Percentiles rank a stretch among this genome's conserved stretches.
Conservation (phyloP, 2,113 vertebrate genomes). For the Romanogobio albipinnatus region DNA sequence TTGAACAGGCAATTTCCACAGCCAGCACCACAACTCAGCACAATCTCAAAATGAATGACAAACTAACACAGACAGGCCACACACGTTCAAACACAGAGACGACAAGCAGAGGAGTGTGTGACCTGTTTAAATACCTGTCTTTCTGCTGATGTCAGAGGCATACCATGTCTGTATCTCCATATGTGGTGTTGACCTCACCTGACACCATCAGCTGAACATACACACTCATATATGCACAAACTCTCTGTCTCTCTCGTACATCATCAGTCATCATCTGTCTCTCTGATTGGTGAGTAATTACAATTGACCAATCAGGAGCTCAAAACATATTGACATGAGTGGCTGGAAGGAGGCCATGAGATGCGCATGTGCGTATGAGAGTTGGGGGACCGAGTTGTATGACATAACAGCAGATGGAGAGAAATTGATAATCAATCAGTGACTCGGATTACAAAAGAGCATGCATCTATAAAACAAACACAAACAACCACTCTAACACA, state of each 20-base stretch:
- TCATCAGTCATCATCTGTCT: neutral
- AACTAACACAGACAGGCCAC: neutral
- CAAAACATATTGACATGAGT: neutral
- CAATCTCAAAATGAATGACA: neutral
- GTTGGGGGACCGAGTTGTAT: neutral
- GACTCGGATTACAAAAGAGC: neutral
- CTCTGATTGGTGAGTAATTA: conserved; percentile 28
- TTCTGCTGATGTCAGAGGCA: conserved; percentile 12
- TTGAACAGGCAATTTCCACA: neutral
- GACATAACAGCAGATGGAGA: neutral
- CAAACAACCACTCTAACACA: neutral
- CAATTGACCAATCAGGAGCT: conserved; percentile 13
- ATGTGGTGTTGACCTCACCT: neutral
- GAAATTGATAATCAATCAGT: neutral
- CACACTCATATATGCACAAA: neutral
- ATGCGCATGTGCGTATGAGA: neutral
- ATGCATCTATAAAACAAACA: neutral
- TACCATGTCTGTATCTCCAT: conserved; percentile 28
- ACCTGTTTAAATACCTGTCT: conserved; percentile 48
- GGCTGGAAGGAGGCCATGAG: neutral
- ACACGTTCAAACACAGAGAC: neutral
- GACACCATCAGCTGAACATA: neutral
- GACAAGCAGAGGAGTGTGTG: neutral
- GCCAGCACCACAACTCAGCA: neutral
- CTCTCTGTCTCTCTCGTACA: neutral